Evolutionary conservation across 2,797 vertebrate species (phyloP), one percentile per base, ranked within the genome.

Genomic region (Sebastes alutus): DNA sequence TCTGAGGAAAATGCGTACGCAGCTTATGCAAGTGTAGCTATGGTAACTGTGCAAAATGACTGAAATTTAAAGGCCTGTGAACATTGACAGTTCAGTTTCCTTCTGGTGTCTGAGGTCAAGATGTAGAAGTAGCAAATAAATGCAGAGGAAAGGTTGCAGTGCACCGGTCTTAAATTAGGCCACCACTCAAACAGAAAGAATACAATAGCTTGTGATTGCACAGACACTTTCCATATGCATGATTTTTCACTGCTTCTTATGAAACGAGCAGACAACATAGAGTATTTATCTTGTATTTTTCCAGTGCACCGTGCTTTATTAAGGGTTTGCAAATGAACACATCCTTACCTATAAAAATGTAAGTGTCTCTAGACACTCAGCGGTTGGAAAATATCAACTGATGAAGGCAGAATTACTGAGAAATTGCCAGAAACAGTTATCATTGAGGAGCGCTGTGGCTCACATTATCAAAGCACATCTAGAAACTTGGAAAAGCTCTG

Each of bases 271-370:
- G 10, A 62, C 32, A 76, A 1, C 32, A 49, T 5, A 58, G 38
- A 64, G 25, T n/a, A 18, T 54, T 49, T n/a, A 59, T 74, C 46
- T 30, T 54, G 18, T 3, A 32, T 62, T 70, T 60, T 38, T 12
- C 11, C 16, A 20, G 18, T 42, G 23, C 49, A 42, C 12, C 20
- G 52, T 56, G 60, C 42, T 59, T 64, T 38, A 76, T 59, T 49
- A 20, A 77, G 9, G n/a, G 33, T 52, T 35, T 73, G 68, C 49
- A 66, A 82, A 84, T 71, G 7, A 80, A 74, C 67, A 82, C 55
- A 4, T 73, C 18, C 18, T 46, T 18, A 7, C 22, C 67, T 38
- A 23, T 67, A 30, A 60, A 60, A 46, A 32, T 22, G 7, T 27
- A 5, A 20, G 2, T n/a, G 16, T 67, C 62, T 80, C n/a, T 16